Percentiles rank a stretch among this genome's conserved stretches.
Evolutionary conservation across 2,888 invertebrate genomes (phyloP).

Genomic region (Metalampra italica): DNA sequence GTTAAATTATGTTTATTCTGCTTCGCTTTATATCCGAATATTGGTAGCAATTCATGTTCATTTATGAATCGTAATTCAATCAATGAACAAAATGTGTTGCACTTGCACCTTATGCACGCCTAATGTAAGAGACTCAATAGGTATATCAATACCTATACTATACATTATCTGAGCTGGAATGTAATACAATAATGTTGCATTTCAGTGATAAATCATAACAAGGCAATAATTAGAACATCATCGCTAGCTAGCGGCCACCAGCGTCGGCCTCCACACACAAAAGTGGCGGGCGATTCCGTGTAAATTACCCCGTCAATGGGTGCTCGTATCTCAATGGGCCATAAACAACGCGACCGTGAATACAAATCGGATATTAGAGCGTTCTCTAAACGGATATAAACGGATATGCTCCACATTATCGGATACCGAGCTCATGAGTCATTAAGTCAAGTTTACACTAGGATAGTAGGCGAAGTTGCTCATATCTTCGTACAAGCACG

Average conservation of each 20-base stretch:
- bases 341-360: constrained; percentile 73
- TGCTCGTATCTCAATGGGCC: constrained; percentile 66
- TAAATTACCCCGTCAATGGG: constrained; percentile 64
- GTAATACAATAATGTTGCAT: background rate
- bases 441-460: constrained; percentile 6
- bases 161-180: too few relatives aligned
- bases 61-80: too few relatives aligned
- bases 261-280: constrained; percentile 40
- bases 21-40: constrained; percentile 15
- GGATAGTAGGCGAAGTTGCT: background rate
- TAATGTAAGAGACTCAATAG: too few relatives aligned
- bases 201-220: background rate
- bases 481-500: background rate
- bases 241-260: constrained; percentile 13
- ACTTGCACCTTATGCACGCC: too few relatives aligned
- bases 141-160: too few relatives aligned
- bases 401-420: constrained; percentile 50
- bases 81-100: too few relatives aligned
- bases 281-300: constrained; percentile 61
- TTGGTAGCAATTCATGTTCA: background rate
- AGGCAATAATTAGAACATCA: constrained; percentile 6
- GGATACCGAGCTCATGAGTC: constrained; percentile 41
- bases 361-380: constrained; percentile 75
- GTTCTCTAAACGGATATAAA: constrained; percentile 38
- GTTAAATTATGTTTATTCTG: too few relatives aligned